Base-by-base conservation (phyloP, 2,888 invertebrate species). In the Sarcophaga caerulescens region DNA sequence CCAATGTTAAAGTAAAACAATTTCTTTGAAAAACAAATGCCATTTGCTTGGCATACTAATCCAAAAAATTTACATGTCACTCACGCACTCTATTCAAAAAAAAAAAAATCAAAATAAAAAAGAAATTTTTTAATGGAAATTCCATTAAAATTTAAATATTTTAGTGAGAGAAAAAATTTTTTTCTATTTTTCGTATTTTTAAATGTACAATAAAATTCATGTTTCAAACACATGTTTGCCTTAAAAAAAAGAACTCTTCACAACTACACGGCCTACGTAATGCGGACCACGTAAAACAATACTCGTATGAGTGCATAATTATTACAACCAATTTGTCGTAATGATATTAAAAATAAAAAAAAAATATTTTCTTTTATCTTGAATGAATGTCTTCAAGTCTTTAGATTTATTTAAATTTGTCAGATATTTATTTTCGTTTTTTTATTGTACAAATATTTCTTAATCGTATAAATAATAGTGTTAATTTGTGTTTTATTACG, bases 271-370 rank as follows among this genome's bases (percentile, higher is more conserved):
- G 14, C 65, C 71, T 17, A 71, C 79, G 71, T 65, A 57, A 8
- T 3, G n/a, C 60, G 47, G 21, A 59, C 6, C 10, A 68, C 21
- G n/a, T 19, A 21, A 60, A 60, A 10, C 3, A 60, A 21, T n/a
- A 60, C n/a, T 21, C n/a, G 17, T 21, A 8, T 60, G 10, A 60
- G 10, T 52, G 52, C 52, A 52, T 21, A 60, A 60, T 19, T 47
- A 77, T 44, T 60, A 71, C 63, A 66, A 68, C 17, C 44, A 68
- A 44, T 19, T 66, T 19, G 52, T 65, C 52, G 66, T 68, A 68
- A 76, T 68, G 66, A 76, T 76, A 21, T 66, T n/a, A n/a, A n/a
- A n/a, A n/a, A n/a, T n/a, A n/a, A n/a, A n/a, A n/a, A 17, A 66
- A 59, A 71, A 52, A 52, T 2, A 52, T 52, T 52, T 23, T 59